Base-by-base conservation (phyloP, 2,113 vertebrate species). In the Syngnathus typhle region DNA sequence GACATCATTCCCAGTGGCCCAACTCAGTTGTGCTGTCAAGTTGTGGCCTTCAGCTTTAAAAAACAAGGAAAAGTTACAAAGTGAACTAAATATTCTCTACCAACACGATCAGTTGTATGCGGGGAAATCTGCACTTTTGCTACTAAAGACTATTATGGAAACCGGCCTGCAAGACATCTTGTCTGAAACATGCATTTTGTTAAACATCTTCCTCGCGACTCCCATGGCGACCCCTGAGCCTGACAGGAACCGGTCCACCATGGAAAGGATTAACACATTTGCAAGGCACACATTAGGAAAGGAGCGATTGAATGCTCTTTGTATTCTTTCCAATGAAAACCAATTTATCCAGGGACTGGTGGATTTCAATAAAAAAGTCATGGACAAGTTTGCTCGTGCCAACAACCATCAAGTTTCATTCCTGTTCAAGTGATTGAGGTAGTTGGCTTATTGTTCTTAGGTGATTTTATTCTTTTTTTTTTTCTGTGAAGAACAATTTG, bases 21-120 rank as follows among this genome's bases (percentile, higher is more conserved):
- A 62, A 44, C 60, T 62, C 60, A 16, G 7, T 7, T 62, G 60
- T 15, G 60, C 60, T 4, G 27, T 44, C 39, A 62, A 62, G 37
- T 41, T 62, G 12, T 62, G 60, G 60, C 60, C 60, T 15, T 21
- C 60, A 4, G 41, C 41, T 13, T 41, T 62, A 23, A 62, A 44
- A 44, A 62, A 62, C 21, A 62, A 62, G 60, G 60, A 62, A 27
- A 62, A 62, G 21, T 44, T 62, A 44, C 60, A 62, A 23, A 62
- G 60, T 62, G 60, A 62, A 44, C 60, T 62, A n/a, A 62, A 23
- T 23, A 43, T 62, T 27, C 60, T 62, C 60, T 62, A 62, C 60
- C 60, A 62, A 62, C 60, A 62, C 41, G 27, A 62, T 44, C 60
- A 62, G 41, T 41, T 62, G 15, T 62, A 62, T 9, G 41, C 19